A percentile compares a stretch with the other conserved stretches of the same genome.
Evolutionary conservation across 2,797 vertebrate genomes (phyloP).

Genomic region (Tympanoctomys barrerae): DNA sequence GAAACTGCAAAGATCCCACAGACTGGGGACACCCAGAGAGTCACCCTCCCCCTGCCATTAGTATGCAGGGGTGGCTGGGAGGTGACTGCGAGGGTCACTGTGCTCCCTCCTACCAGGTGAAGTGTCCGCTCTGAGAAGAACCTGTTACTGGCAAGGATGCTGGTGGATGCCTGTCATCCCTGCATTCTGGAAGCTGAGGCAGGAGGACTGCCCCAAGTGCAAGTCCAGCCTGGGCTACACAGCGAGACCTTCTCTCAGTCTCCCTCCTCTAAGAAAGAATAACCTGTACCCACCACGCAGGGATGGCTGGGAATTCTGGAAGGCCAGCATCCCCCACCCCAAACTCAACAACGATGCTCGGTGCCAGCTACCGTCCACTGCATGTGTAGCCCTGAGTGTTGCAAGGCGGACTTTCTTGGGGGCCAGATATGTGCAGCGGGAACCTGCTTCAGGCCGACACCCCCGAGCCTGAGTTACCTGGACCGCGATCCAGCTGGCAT

Average conservation of each 20-base stretch:
- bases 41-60: rapidly evolving
- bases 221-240: background rate
- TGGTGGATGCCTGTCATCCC: background rate
- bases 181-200: background rate
- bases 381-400: background rate
- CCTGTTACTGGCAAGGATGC: background rate
- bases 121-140: background rate
- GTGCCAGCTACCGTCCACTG: background rate
- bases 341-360: background rate
- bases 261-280: background rate
- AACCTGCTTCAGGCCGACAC: background rate
- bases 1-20: background rate
- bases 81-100: background rate
- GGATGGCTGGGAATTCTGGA: background rate
- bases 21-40: background rate
- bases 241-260: background rate
- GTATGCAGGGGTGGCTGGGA: rapidly evolving
- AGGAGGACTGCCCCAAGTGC: background rate
- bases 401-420: constrained; percentile 71
- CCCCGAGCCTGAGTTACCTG: constrained; percentile 90
- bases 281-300: background rate
- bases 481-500: constrained; percentile 97
- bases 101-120: background rate
- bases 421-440: background rate
- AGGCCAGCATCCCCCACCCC: background rate